Evolutionary conservation across 2,888 invertebrate species (phyloP), one percentile per base, ranked within the genome.

Genomic region (Conomelus anceps): DNA sequence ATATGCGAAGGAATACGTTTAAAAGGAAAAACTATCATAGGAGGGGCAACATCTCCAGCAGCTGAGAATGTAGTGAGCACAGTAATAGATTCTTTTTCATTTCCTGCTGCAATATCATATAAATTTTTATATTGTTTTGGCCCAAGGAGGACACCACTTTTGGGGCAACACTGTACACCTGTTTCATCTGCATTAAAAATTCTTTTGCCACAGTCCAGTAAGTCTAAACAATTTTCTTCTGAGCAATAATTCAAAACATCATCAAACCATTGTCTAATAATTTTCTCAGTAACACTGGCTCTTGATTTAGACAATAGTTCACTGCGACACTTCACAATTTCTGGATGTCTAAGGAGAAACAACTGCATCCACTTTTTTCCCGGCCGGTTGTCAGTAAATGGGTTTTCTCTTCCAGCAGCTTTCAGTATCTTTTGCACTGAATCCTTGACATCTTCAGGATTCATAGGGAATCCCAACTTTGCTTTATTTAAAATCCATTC

Each of bases 301-400:
- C 85, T 85, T 26, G 26, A 22, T 85, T 85, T 85, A 11, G 88
- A 86, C 34, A 89, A 29, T 22, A 89, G 22, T 22, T 89, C 89
- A 22, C 85, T 89, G 23, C 86, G 26, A 90, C 90, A 89, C 88
- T 91, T 89, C 3, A 89, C 86, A 84, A 92, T 91, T 22, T 91
- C 89, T 20, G 92, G 91, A 88, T 92, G 91, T 88, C 92, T 90
- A 90, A 91, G 90, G 17, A 92, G 89, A 91, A 92, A 92, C 20
- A 92, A 86, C 20, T 89, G 20, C 34, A 92, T 88, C 92, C 92
- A 92, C 89, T 91, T 92, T 87, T 91, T 90, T 23, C 92, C 92
- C 9, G 92, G 92, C 86, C 90, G 90, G 24, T 91, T 89, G 22
- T 91, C 90, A 29, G 84, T 91, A 87, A 92, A 92, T 26, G 91